Conservation (phyloP, 1,140 invertebrate species). For the Drosophila nannoptera region DNA sequence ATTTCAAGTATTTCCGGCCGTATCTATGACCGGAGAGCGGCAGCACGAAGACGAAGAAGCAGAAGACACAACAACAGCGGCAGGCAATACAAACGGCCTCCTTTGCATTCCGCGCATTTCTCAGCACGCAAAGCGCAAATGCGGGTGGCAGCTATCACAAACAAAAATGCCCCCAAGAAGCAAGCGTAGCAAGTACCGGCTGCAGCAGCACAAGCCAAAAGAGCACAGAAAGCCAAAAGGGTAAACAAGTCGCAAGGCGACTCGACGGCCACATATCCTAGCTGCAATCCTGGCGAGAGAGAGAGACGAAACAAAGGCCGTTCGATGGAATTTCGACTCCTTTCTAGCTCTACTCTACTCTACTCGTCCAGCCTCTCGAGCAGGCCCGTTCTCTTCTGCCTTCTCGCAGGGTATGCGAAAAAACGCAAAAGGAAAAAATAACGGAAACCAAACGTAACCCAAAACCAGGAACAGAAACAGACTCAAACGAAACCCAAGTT, state of each 20-base stretch:
- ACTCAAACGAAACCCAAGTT: slow-evolving; percentile 8
- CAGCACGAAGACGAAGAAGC: slow-evolving; percentile 11
- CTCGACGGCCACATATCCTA: too few species aligned
- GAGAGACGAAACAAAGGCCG: too few species aligned
- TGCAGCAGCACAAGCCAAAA: not conserved
- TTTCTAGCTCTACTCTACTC: too few species aligned
- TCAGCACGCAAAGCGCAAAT: slow-evolving; percentile 40
- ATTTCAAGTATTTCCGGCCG: slow-evolving; percentile 65
- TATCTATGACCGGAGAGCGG: not conserved
- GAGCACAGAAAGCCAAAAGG: not conserved
- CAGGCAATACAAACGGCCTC: slow-evolving; percentile 46
- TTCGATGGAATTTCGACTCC: too few species aligned
- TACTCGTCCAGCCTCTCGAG: too few species aligned
- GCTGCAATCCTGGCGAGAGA: too few species aligned
- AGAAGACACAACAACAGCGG: slow-evolving; percentile 1
- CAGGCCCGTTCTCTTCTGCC: too few species aligned
- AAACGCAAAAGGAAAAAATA: not conserved
- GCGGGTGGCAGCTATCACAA: slow-evolving; percentile 16
- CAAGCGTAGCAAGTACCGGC: not conserved
- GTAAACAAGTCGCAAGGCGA: too few species aligned
- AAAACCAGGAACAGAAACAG: slow-evolving; percentile 9
- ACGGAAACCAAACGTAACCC: slow-evolving; percentile 1
- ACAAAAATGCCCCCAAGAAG: slow-evolving; percentile 12
- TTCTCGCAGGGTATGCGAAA: not conserved
- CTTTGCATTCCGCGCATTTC: slow-evolving; percentile 66